Evolutionary conservation across 2,888 invertebrate genomes (phyloP), one percentile per base, ranked within the genome.

Genomic region (Catocala sponsa): DNA sequence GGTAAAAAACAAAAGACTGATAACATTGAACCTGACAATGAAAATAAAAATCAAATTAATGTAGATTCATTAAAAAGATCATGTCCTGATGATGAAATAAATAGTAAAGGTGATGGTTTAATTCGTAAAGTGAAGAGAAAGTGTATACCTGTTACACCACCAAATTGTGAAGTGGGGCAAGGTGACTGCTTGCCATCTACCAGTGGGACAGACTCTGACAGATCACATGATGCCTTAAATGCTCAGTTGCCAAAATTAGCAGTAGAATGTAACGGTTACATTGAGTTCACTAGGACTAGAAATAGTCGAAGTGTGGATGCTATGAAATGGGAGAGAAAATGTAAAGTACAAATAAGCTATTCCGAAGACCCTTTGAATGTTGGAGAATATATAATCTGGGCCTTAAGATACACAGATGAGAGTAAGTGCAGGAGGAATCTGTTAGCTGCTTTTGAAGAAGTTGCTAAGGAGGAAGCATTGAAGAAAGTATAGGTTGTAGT

Each of bases 331-430:
- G 95, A 94, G 67, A 89, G 96, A 59, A 95, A 95, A 51, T 96
- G 96, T 79, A 96, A 95, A 80, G 83, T 96, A 55, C 96, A 96
- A 85, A 94, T 96, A 12, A 95, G 95, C 35, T 96, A 96, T 83
- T 95, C 95, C 0, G 92, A 93, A 65, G 94, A 95, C 59, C 92
- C 91, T 9, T 79, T 93, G 7, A 94, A 95, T 80, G 79, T 91
- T 59, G 95, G 95, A 15, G 95, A 96, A 77, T 95, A 95, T 74
- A 94, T 95, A 6, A 95, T 96, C 76, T 96, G 96, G 91, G 88
- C 93, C 63, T 92, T 96, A 70, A 91, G 95, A 62, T 96, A 96
- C 77, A 95, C 95, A 60, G 95, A 95, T 78, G 95, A 95, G 70
- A 95, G 94, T 74, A 95, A 95, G 74, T 96, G 96, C 74, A 87